These are phyloP conservation scores for Pristionchus exspectatus DNA, from an alignment of 2,888 invertebrate genomes.

Conservation along the genomic window DNA sequence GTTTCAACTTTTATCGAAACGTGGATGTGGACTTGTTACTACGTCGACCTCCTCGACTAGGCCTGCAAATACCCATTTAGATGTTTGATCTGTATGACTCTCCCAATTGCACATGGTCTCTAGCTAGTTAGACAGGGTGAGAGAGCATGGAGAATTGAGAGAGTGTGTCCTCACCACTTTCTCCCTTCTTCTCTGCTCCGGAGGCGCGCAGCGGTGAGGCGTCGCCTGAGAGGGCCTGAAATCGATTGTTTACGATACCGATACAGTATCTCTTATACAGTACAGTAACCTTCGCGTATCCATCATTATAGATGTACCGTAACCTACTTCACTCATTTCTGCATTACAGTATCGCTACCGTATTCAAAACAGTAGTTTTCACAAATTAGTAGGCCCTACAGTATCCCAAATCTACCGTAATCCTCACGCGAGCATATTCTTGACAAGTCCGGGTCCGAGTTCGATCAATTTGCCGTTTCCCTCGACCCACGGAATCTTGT, in stretches of 20 bases:
- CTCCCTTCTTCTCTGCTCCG: background rate
- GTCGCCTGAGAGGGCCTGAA: constrained; percentile 12
- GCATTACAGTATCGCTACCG: background rate
- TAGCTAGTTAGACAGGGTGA: no score
- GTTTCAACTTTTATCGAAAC: constrained; percentile 34
- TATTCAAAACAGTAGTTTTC: background rate
- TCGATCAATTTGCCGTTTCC: constrained; percentile 9
- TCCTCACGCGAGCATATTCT: constrained; percentile 31
- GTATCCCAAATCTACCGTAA: background rate
- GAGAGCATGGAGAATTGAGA: no score
- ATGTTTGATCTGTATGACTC: background rate
- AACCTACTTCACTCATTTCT: background rate
- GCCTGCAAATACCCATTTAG: background rate
- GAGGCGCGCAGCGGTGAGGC: background rate
- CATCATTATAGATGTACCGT: no score
- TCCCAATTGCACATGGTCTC: background rate
- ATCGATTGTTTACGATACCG: background rate
- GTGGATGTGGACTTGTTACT: background rate
- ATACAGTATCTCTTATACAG: background rate
- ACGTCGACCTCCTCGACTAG: background rate
- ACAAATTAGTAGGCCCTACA: background rate
- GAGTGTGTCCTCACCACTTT: background rate
- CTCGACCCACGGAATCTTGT: constrained; percentile 30
- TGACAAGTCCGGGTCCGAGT: background rate
- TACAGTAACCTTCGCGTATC: no score